These are phyloP conservation scores for Drosophila mauritiana DNA, from an alignment of 1,140 invertebrate genomes.

Conservation along the genomic window DNA sequence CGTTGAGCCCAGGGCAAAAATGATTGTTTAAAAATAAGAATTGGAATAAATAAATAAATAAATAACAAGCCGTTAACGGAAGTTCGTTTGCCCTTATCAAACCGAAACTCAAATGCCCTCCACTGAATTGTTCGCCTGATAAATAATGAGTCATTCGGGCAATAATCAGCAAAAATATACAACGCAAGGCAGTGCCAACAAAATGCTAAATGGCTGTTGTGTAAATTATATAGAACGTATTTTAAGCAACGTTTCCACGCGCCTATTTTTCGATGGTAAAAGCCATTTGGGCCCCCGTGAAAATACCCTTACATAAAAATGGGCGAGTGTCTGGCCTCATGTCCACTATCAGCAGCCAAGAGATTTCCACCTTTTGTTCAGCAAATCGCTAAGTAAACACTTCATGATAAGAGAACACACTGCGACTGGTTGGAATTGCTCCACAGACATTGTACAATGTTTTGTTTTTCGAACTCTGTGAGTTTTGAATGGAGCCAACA, in stretches of 20 bases:
- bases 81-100: background rate
- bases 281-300: background rate
- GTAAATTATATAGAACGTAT: background rate
- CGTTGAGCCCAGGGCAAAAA: constrained; percentile 48
- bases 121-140: background rate
- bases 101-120: constrained; percentile 18
- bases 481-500: constrained; percentile 16
- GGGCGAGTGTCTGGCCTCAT: constrained; percentile 4
- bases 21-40: constrained; percentile 24
- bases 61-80: constrained; percentile 4
- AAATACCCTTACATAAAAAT: constrained; percentile 1
- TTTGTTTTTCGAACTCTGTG: constrained; percentile 13
- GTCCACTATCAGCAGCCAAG: constrained; percentile 33
- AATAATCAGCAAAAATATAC: constrained; percentile 1
- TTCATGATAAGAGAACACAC: constrained; percentile 26
- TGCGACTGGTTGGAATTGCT: constrained; percentile 8
- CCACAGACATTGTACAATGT: constrained; percentile 12
- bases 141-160: constrained; percentile 13
- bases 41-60: background rate
- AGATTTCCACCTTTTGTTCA: constrained; percentile 32
- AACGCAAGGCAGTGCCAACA: background rate
- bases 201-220: background rate
- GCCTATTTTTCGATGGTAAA: background rate
- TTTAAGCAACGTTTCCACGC: background rate
- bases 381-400: constrained; percentile 37